Base-by-base conservation (phyloP, 2,888 invertebrate species). In the Perizoma affinitatum region DNA sequence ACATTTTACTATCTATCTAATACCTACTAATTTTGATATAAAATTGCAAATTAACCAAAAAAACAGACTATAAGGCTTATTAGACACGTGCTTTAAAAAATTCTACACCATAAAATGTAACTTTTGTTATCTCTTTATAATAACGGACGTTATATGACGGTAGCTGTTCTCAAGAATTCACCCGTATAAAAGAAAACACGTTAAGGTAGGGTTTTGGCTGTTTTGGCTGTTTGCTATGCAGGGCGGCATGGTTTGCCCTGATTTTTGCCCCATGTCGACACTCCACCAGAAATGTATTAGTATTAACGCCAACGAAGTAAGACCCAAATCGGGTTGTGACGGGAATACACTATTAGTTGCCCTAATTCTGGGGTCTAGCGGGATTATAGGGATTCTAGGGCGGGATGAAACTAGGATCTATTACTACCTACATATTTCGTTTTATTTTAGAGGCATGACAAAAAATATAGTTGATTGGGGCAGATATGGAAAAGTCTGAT, bases 251-350 rank as follows among this genome's bases (percentile, higher is more conserved):
- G 72, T 66, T 69, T 72, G 83, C 82, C 83, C 87, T 90, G 91
- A 92, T 92, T 93, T 92, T 90, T 88, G 76, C 85, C 80, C 78
- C 83, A 83, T 82, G 88, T 87, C 89, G 87, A 82, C 90, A 84
- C 80, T 75, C 79, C 78, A 78, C 79, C 79, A 79, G 83, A 89
- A 90, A 91, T 90, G 87, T 90, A 90, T 90, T 90, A 90, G 88
- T 84, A 75, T 88, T 88, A 86, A 85, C 86, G 84, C 83, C 82
- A 80, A 80, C 84, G 75, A 81, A 87, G 86, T 87, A 83, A 80
- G 76, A 78, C 81, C 75, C 76, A 71, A 74, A 79, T 83, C 82
- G 78, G 75, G 74, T 73, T 87, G 87, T 84, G 88, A 81, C 72
- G 71, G 58, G 88, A 88, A 88, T 89, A 80, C 74, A 64, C 76